phyloP scores from a whole-genome alignment of 2,888 invertebrate species.

The Drosophila anomelani region DNA sequence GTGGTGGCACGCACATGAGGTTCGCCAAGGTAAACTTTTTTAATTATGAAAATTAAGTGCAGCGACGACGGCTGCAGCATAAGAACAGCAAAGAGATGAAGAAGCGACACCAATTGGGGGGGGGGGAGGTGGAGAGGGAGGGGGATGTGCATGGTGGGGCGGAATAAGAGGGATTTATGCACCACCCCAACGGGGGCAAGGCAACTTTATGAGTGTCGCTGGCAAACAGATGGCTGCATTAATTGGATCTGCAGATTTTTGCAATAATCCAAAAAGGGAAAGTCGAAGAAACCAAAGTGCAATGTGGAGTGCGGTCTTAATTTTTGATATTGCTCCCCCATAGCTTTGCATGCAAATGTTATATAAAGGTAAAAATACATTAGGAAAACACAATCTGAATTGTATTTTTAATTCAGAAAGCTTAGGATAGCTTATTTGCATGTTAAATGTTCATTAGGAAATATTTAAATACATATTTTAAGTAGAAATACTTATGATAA shows the following conservation, averaged over 20 bases:
- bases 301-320: not conserved
- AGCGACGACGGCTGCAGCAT: conserved; percentile 60
- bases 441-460: not conserved
- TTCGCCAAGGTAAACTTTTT: conserved; percentile 75
- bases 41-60: conserved; percentile 79
- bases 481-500: not conserved
- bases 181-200: not conserved
- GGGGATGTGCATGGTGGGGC: conserved; percentile 5
- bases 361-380: not conserved
- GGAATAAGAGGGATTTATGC: not conserved
- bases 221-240: conserved; percentile 40
- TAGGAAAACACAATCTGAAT: not conserved
- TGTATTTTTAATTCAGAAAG: not conserved
- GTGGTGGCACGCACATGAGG: conserved; percentile 46
- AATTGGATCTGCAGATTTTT: conserved; percentile 34
- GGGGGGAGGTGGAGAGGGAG: not conserved
- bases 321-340: not conserved
- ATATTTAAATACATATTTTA: not conserved
- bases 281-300: not conserved
- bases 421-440: not conserved
- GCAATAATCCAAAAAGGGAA: conserved; percentile 18
- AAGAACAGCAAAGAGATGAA: conserved; percentile 32
- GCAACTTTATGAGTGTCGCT: conserved; percentile 35
- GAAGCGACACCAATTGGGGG: conserved; percentile 10
- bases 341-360: not conserved